Conservation (phyloP, 1,140 invertebrate species). For the Bombus fervidus region DNA sequence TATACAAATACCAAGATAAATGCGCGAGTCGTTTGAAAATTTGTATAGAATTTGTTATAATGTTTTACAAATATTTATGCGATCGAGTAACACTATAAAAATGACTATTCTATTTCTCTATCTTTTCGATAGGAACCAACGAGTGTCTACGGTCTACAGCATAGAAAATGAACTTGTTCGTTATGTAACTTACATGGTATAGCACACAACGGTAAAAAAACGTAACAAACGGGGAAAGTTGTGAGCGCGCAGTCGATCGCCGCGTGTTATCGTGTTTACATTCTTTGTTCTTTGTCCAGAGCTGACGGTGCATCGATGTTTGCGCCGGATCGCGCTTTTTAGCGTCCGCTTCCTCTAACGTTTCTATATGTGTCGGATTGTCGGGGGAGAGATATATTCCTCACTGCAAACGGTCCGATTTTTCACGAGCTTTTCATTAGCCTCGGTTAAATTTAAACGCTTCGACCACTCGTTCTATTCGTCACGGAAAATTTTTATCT, state of each 20-base stretch:
- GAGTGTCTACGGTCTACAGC: not conserved
- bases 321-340: conserved; percentile 42
- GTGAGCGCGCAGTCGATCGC: conserved; percentile 8
- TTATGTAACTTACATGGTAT: conserved; percentile 23
- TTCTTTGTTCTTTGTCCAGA: conserved; percentile 60
- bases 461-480: not conserved
- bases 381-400: not conserved
- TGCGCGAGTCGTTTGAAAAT: no score
- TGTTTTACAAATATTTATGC: no score
- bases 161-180: conserved; percentile 26
- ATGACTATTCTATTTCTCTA: not conserved
- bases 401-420: not conserved
- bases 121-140: conserved; percentile 17
- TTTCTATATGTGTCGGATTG: not conserved
- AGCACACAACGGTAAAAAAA: conserved; percentile 15
- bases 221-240: conserved; percentile 43
- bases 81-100: no score
- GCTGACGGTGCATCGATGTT: conserved; percentile 46
- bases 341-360: conserved; percentile 20
- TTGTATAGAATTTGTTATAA: no score
- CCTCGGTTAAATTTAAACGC: conserved; percentile 12
- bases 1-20: no score
- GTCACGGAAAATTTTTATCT: not conserved
- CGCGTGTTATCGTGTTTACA: conserved; percentile 64
- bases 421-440: not conserved